These are phyloP conservation scores for Centropus bengalensis DNA, from an alignment of 2,113 vertebrate species.

Conservation along the genomic window DNA sequence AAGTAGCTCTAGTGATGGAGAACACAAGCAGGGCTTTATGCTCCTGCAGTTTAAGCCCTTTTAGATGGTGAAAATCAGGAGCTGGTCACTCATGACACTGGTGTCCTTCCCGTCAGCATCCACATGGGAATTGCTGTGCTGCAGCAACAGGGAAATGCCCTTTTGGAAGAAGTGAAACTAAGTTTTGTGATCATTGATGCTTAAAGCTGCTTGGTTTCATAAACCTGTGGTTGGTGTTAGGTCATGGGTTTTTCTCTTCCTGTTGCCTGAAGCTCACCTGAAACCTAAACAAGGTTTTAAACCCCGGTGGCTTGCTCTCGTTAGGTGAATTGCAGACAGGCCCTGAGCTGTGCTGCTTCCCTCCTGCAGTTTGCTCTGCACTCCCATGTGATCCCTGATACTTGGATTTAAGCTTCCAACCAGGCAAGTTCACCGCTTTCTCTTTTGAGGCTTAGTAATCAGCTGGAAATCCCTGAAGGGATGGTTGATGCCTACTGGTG, in stretches of 20 bases:
- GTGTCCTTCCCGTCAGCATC: neutral
- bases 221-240: neutral
- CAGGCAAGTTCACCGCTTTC: neutral
- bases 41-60: neutral
- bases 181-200: neutral
- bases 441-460: neutral
- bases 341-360: neutral
- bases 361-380: neutral
- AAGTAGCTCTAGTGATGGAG: neutral
- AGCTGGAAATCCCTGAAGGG: neutral
- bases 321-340: neutral
- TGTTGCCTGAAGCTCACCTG: neutral
- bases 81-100: neutral
- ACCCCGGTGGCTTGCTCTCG: too few relatives aligned
- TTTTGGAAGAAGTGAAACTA: neutral
- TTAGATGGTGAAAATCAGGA: neutral
- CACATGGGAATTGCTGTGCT: neutral
- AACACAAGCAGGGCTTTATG: neutral
- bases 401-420: neutral
- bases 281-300: neutral
- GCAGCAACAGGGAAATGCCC: neutral
- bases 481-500: neutral
- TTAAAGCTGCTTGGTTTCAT: neutral
- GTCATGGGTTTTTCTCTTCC: neutral
- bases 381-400: neutral